phyloP scores from a whole-genome alignment of 2,888 invertebrate species.

The Uloborus plumipes region DNA sequence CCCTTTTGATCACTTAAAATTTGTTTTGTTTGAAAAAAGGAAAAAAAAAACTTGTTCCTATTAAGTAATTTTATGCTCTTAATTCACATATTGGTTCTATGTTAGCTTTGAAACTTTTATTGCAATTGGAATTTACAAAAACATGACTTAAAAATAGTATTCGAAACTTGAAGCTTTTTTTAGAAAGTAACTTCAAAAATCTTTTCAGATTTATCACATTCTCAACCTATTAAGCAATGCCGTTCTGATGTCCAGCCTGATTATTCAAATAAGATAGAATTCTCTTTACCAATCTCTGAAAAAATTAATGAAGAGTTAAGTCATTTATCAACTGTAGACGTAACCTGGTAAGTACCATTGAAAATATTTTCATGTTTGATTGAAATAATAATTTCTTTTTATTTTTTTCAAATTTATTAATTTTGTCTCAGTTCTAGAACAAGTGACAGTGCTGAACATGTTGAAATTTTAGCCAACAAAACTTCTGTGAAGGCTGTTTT shows the following conservation, averaged over 20 bases:
- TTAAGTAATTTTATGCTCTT: too few relatives aligned
- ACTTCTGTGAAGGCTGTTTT: neutral
- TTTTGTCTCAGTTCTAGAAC: constrained; percentile 10
- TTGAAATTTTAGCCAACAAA: constrained; percentile 8
- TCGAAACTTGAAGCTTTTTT: neutral
- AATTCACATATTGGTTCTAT: too few relatives aligned
- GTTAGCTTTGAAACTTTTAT: neutral
- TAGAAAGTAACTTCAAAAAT: neutral
- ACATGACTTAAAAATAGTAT: neutral
- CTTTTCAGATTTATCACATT: constrained; percentile 17
- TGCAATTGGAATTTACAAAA: neutral
- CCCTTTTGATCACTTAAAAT: too few relatives aligned
- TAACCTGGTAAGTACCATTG: too few relatives aligned
- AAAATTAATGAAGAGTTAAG: too few relatives aligned
- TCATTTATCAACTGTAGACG: too few relatives aligned
- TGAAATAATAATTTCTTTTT: too few relatives aligned
- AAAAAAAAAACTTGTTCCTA: too few relatives aligned
- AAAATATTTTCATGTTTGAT: too few relatives aligned
- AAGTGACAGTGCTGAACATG: neutral
- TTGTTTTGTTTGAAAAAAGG: too few relatives aligned
- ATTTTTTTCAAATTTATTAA: too few relatives aligned
- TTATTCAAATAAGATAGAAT: neutral
- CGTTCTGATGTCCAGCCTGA: neutral
- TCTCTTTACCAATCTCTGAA: too few relatives aligned
- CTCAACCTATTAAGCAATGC: constrained; percentile 3